A percentile compares a stretch with the other conserved stretches of the same genome.
Evolutionary conservation across 2,888 invertebrate species (phyloP).

Genomic region (Busseola fusca): DNA sequence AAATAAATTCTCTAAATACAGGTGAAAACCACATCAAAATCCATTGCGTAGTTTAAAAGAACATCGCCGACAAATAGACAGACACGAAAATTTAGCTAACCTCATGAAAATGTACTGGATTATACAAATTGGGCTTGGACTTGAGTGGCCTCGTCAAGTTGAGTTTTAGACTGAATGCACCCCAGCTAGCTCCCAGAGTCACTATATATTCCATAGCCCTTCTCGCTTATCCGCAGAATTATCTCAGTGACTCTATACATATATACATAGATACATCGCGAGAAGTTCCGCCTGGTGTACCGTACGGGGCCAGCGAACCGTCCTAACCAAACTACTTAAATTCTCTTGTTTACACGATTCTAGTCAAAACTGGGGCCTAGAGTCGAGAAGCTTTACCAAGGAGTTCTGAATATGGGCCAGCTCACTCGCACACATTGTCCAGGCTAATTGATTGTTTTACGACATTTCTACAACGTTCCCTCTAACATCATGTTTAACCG

Average conservation of each 20-base stretch:
- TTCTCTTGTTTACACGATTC: background rate
- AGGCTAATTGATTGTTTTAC: constrained; percentile 21
- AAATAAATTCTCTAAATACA: background rate
- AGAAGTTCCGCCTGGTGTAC: too few relatives aligned
- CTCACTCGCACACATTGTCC: constrained; percentile 26
- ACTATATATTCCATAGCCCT: too few relatives aligned
- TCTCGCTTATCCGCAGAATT: too few relatives aligned
- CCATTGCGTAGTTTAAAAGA: background rate
- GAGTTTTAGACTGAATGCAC: constrained; percentile 12
- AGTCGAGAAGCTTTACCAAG: constrained; percentile 34
- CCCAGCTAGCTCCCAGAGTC: background rate
- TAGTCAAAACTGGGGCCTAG: background rate
- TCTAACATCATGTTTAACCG: constrained; percentile 2
- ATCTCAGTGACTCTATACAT: too few relatives aligned
- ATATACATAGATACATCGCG: too few relatives aligned
- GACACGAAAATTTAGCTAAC: too few relatives aligned
- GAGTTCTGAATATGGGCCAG: constrained; percentile 20
- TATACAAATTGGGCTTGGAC: constrained; percentile 1
- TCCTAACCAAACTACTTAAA: background rate
- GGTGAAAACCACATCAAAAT: background rate
- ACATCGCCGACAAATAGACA: background rate
- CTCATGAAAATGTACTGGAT: constrained; percentile 19
- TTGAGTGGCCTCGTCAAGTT: constrained; percentile 34
- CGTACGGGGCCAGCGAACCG: too few relatives aligned
- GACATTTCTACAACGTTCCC: background rate